Conservation (phyloP, 2,888 invertebrate genomes). For the Ischnus inquisitorius region DNA sequence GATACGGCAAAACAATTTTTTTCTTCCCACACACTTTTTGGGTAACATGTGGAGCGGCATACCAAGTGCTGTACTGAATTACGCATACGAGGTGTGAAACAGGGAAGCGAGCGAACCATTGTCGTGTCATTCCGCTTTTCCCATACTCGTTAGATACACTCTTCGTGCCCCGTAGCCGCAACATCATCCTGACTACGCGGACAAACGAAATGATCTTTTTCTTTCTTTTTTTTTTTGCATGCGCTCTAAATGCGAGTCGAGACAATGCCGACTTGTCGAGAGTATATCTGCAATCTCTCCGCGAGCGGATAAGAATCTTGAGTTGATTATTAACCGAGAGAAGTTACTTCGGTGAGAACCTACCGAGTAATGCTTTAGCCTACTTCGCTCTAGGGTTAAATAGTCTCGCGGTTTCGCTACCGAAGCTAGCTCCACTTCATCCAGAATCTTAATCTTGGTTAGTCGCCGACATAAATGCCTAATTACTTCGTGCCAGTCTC, state of each 20-base stretch:
- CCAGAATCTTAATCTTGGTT: not conserved
- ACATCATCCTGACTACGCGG: slow-evolving; percentile 57
- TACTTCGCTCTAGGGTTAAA: slow-evolving; percentile 53
- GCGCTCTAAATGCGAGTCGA: slow-evolving; percentile 50
- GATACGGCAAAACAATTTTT: slow-evolving; percentile 25
- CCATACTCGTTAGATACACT: slow-evolving; percentile 60
- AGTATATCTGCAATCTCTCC: slow-evolving; percentile 45
- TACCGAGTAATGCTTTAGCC: slow-evolving; percentile 54
- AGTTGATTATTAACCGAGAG: slow-evolving; percentile 47
- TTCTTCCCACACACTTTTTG: slow-evolving; percentile 49
- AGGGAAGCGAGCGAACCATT: slow-evolving; percentile 55
- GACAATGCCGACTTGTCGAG: slow-evolving; percentile 64
- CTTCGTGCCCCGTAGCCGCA: slow-evolving; percentile 27
- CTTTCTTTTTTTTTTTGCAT: slow-evolving; percentile 38
- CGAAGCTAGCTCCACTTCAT: not conserved
- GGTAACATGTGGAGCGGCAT: slow-evolving; percentile 27
- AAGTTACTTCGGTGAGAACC: slow-evolving; percentile 50
- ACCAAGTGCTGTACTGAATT: slow-evolving; percentile 32
- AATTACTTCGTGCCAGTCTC: not conserved
- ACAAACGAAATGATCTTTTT: slow-evolving; percentile 56
- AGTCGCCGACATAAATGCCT: not conserved
- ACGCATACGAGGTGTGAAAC: slow-evolving; percentile 56
- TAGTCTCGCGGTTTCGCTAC: not conserved
- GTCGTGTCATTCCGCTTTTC: slow-evolving; percentile 62
- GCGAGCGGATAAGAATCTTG: slow-evolving; percentile 56